A percentile compares a stretch with the other conserved stretches of the same genome.
Conservation (phyloP, 2,888 invertebrate species). For the Embidobia sp. region DNA sequence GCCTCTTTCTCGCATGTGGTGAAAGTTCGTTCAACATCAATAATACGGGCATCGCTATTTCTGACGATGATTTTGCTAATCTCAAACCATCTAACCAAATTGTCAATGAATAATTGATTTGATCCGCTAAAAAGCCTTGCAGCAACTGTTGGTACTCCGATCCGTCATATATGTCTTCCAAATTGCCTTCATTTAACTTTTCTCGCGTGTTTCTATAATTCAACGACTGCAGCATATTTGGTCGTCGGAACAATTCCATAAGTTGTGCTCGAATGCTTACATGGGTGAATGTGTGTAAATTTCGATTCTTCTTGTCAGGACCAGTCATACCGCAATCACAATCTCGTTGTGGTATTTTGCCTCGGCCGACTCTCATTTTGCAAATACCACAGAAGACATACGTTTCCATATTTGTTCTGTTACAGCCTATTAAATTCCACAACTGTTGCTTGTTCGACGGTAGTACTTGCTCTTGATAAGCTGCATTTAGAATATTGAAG, state of each 20-base stretch:
- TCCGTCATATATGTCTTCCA: not conserved
- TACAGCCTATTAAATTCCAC: not conserved
- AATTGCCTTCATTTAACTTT: not conserved
- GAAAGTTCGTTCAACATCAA: conserved; percentile 2
- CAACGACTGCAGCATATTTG: not conserved
- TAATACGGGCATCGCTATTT: not conserved
- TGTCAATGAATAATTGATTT: not conserved
- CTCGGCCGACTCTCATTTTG: conserved; percentile 5
- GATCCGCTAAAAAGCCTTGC: not conserved
- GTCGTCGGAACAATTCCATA: not conserved
- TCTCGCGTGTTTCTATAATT: conserved; percentile 1
- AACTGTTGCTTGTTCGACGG: conserved; percentile 2
- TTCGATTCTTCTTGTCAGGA: not conserved
- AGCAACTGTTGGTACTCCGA: not conserved
- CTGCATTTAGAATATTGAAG: not conserved
- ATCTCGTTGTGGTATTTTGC: not conserved
- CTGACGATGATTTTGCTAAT: conserved; percentile 3
- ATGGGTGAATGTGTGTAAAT: not conserved
- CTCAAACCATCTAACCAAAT: not conserved
- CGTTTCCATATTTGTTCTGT: not conserved
- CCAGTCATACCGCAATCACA: not conserved
- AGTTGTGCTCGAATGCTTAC: not conserved
- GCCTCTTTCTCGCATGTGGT: not conserved
- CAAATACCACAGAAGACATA: conserved; percentile 8
- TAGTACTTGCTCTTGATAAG: not conserved